phyloP scores from a whole-genome alignment of 2,888 invertebrate species.

The Amblyjoppa fuscipennis region DNA sequence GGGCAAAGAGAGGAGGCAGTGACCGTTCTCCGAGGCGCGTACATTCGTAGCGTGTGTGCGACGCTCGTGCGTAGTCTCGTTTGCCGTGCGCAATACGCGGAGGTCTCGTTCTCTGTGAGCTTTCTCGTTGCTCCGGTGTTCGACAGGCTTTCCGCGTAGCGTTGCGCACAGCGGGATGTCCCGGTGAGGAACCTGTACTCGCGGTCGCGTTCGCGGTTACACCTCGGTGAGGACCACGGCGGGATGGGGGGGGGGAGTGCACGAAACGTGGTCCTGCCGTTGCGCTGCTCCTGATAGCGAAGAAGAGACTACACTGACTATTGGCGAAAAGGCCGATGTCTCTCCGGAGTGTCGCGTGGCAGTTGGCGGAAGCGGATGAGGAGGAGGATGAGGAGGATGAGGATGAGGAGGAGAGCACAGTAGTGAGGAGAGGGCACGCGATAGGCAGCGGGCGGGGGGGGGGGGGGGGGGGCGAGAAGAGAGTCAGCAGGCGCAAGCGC shows the following conservation, averaged over 20 bases:
- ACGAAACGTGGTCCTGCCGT: conserved; percentile 28
- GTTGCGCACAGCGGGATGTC: conserved; percentile 4
- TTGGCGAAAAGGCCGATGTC: conserved; percentile 17
- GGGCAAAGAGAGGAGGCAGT: conserved; percentile 63
- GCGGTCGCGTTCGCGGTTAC: conserved; percentile 42
- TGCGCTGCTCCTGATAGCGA: conserved; percentile 20
- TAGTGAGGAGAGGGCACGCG: conserved; percentile 46
- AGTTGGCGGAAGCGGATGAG: background rate
- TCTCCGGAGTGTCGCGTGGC: background rate
- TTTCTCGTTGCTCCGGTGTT: background rate
- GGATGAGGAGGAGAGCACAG: conserved; percentile 29
- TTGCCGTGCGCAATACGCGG: background rate
- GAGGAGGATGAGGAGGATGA: background rate
- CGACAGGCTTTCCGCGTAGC: background rate
- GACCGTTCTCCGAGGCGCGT: conserved; percentile 1
- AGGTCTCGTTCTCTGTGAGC: background rate
- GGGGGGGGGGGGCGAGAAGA: conserved; percentile 50
- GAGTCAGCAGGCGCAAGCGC: conserved; percentile 83
- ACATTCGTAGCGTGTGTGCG: conserved; percentile 14
- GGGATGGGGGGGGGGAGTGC: background rate
- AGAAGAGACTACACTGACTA: conserved; percentile 14
- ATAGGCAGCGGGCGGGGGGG: conserved; percentile 28
- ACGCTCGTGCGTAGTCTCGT: conserved; percentile 31
- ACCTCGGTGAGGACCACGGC: conserved; percentile 3
- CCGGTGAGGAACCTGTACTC: conserved; percentile 38